Evolutionary conservation across 2,888 invertebrate genomes (phyloP), one percentile per base, ranked within the genome.

Genomic region (Sphaeridia pumilis): DNA sequence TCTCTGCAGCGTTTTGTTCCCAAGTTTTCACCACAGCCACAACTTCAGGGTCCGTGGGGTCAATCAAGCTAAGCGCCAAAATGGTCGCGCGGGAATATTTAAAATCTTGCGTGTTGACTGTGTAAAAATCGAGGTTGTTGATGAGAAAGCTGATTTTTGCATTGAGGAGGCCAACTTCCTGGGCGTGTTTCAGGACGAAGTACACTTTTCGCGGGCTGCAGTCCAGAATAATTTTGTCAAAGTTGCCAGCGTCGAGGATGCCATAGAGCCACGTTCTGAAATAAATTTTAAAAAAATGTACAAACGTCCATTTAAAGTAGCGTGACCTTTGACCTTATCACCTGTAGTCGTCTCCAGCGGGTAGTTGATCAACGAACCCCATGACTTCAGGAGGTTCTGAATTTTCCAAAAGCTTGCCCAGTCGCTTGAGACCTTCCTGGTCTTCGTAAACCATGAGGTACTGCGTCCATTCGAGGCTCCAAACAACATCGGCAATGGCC

Each of bases 81-180:
- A 95, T 88, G 71, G 93, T 93, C 25, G 93, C 92, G 27, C 93
- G 90, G 5, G 90, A 87, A 70, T 92, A 88, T 70, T 87, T 87
- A 71, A 93, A 94, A 71, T 90, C 88, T 67, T 89, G 87, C 67
- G 94, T 74, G 72, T 92, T 86, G 28, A 94, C 82, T 52, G 87
- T 88, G 67, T 92, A 87, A 57, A 94, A 74, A 71, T 93, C 93
- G 3, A 93, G 71, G 3, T 89, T 88, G 1, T 92, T 90, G 64
- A 93, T 85, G 65, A 93, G 78, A 69, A 90, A 93, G 72, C 88
- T 89, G 71, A 92, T 89, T 69, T 89, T 87, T 69, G 89, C 87
- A 61, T 88, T 90, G 84, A 93, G 89, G 87, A 93, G 88, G 58
- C 92, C 93, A 63, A 93, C 87, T 74, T 92, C 90, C 72, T 90